Evolutionary conservation across 2,797 vertebrate species (phyloP).

Genomic region (Halcyon badia): DNA sequence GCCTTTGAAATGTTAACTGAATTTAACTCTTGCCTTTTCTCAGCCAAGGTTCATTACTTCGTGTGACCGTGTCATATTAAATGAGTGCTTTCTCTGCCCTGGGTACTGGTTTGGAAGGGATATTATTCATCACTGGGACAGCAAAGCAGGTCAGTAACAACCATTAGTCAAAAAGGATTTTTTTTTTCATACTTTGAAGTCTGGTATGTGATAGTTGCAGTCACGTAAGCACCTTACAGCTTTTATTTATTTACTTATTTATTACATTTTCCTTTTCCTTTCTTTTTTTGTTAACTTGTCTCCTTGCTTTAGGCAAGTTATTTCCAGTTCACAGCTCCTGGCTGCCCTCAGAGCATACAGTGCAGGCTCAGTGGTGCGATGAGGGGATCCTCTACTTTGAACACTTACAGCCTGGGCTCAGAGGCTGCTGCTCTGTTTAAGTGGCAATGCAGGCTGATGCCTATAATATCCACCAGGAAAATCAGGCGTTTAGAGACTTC

Average conservation of each 20-base stretch:
- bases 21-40: constrained; percentile 60
- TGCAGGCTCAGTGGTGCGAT: accelerated
- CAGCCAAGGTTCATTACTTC: constrained; percentile 35
- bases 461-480: not conserved
- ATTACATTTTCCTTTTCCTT: too few relatives aligned
- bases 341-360: not conserved
- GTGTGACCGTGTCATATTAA: constrained; percentile 5
- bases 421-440: not conserved
- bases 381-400: not conserved
- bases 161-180: not conserved
- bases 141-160: not conserved
- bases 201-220: not conserved
- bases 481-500: not conserved
- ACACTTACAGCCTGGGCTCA: not conserved
- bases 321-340: not conserved
- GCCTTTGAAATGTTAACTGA: constrained; percentile 46
- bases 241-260: not conserved
- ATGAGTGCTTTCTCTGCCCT: constrained; percentile 7
- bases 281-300: not conserved
- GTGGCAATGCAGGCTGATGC: not conserved
- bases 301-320: not conserved
- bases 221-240: accelerated
- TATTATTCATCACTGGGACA: constrained; percentile 2
- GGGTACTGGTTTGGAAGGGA: not conserved
- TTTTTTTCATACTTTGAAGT: not conserved